Conservation (phyloP, 2,113 vertebrate genomes). For the Aptenodytes patagonicus region DNA sequence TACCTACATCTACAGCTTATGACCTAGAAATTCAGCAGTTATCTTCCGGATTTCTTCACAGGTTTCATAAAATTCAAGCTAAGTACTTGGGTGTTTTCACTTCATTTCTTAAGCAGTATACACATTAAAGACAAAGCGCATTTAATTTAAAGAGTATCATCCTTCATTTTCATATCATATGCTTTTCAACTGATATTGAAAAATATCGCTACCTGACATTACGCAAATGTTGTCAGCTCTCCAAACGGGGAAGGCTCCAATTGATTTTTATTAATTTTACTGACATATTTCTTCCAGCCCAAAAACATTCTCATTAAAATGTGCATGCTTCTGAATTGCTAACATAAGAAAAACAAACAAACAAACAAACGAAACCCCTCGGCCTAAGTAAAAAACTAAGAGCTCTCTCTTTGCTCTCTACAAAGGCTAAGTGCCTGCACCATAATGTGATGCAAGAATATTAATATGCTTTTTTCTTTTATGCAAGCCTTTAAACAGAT, state of each 20-base stretch:
- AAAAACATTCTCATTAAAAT: neutral
- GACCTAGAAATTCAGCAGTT: neutral
- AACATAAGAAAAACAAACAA: neutral
- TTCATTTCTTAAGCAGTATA: neutral
- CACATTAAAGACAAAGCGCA: neutral
- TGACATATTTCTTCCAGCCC: neutral
- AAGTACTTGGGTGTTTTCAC: neutral
- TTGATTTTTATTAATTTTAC: neutral
- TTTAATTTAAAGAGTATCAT: neutral
- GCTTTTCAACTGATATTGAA: neutral
- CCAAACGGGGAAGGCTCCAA: neutral
- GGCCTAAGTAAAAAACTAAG: neutral
- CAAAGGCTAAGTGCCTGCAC: neutral
- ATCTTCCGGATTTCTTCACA: neutral
- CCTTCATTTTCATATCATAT: neutral
- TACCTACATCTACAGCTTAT: neutral
- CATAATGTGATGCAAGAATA: neutral
- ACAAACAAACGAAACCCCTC: fast-evolving
- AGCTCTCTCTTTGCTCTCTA: neutral
- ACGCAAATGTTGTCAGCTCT: neutral
- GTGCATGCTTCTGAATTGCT: neutral
- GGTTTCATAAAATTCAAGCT: neutral
- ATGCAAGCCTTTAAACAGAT: neutral
- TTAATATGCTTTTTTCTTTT: neutral
- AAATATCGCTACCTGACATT: neutral